These are phyloP conservation scores for Pangasius macronema DNA, from an alignment of 2,797 vertebrate genomes.

Conservation along the genomic window DNA sequence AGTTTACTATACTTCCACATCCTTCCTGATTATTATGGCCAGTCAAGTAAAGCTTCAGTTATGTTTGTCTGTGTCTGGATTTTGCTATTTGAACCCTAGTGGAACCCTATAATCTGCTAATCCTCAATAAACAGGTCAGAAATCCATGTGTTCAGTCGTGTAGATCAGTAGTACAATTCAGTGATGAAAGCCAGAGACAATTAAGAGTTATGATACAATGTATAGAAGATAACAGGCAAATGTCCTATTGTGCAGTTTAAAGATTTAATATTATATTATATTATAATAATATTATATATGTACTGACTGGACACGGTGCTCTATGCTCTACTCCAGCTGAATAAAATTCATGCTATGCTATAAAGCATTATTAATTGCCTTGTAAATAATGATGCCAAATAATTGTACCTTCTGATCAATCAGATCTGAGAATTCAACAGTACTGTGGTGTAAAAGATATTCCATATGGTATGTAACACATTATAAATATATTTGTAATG, in stretches of 20 bases:
- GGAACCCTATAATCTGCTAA: slow-evolving; percentile 7
- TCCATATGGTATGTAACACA: not conserved
- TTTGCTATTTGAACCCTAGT: not conserved
- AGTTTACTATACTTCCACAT: not conserved
- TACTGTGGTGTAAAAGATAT: not conserved
- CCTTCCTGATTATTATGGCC: not conserved
- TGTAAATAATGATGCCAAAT: not conserved
- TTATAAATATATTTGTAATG: not conserved
- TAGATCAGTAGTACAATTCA: slow-evolving; percentile 13
- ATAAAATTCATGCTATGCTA: not conserved
- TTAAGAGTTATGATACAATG: not conserved
- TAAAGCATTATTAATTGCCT: not conserved
- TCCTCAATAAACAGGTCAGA: slow-evolving; percentile 13
- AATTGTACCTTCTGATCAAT: not conserved
- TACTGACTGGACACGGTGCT: not conserved
- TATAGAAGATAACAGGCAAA: not conserved
- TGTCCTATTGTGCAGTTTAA: not conserved
- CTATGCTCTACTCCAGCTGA: not conserved
- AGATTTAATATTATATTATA: not conserved
- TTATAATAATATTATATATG: not conserved
- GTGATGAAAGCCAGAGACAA: slow-evolving; percentile 1
- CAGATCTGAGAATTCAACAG: not conserved
- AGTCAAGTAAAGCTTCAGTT: not conserved
- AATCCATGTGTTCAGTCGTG: not conserved
- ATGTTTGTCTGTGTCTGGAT: slow-evolving; percentile 21